Base-by-base conservation (phyloP, 2,888 invertebrate genomes). In the Plemyria rubiginata region DNA sequence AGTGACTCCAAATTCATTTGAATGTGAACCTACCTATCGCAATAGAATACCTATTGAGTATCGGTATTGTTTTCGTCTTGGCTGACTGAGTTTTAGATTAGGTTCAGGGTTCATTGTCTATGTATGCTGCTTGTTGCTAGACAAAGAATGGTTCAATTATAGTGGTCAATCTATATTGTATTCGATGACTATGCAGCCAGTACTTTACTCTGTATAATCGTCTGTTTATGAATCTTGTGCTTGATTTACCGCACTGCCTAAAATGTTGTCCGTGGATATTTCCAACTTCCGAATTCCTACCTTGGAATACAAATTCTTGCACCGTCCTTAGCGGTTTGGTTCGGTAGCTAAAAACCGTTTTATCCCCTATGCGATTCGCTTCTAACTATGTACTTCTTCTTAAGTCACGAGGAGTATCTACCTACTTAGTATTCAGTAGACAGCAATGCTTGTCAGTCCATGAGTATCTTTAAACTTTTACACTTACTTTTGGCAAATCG, bases 371-470 rank as follows among this genome's bases (percentile, higher is more conserved):
- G 41, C n/a, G 13, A 43, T 54, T 54, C 11, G 43, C 11, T 12
- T 9, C 22, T 52, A 8, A n/a, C 5, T 16, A 9, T 54, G 13
- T 29, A 9, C 13, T 43, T 13, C 43, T 15, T 4, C 1, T 9
- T 13, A 8, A 22, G 45, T 60, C 50, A 46, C 15, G 38, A 55
- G 28, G 43, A 36, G 38, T 12, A 54, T 38, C 22, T 50, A 55
- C 38, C 38, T 48, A 45, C 36, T 60, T 46, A 40, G 51, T 55
- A 61, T 61, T 45, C 61, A 51, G 55, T 45, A 4, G 15, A 55
- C 50, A 60, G 1, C 5, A 40, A 29, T 29, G 60, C 46, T 51
- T 46, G 38, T 15, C 0, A 54, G 51, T 54, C 43, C 12, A n/a
- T 29, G 15, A 32, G 60, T 16, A 43, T 45, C 28, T 43, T 38